Evolutionary conservation across 2,797 vertebrate genomes (phyloP).

Genomic region (Pseudochirops corinnae): DNA sequence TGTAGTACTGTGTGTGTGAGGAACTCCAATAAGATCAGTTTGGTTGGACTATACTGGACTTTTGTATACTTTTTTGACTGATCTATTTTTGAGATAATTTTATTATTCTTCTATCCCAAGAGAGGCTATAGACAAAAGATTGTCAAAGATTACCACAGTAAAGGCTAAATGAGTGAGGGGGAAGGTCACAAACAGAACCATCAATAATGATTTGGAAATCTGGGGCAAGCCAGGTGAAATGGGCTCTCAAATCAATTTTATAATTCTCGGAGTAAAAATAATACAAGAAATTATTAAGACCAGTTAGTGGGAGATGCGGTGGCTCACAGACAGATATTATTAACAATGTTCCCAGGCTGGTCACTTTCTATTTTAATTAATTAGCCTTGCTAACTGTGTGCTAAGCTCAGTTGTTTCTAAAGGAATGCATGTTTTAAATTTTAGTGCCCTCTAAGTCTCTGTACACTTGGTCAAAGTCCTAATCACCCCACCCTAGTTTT

Average conservation of each 20-base stretch:
- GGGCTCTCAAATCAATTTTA: background rate
- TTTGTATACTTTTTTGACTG: background rate
- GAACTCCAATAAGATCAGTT: background rate
- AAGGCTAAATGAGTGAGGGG: background rate
- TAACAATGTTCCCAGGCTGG: background rate
- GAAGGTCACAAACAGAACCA: background rate
- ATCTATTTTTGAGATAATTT: background rate
- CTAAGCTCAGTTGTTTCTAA: background rate
- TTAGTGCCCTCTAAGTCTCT: background rate
- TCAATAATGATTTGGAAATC: background rate
- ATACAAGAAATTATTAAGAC: background rate
- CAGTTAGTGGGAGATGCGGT: background rate
- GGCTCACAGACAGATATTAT: background rate
- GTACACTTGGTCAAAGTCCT: background rate
- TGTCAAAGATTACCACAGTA: background rate
- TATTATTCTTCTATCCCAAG: background rate
- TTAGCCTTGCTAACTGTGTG: background rate
- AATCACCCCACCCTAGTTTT: background rate
- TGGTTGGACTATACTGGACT: background rate
- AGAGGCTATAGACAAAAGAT: background rate
- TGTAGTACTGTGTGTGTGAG: no score
- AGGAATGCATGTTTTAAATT: background rate
- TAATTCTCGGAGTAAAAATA: background rate
- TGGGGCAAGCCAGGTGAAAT: background rate
- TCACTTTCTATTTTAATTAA: background rate